These are phyloP conservation scores for Dunckerocampus dactyliophorus DNA, from an alignment of 2,113 vertebrate genomes.

Conservation along the genomic window DNA sequence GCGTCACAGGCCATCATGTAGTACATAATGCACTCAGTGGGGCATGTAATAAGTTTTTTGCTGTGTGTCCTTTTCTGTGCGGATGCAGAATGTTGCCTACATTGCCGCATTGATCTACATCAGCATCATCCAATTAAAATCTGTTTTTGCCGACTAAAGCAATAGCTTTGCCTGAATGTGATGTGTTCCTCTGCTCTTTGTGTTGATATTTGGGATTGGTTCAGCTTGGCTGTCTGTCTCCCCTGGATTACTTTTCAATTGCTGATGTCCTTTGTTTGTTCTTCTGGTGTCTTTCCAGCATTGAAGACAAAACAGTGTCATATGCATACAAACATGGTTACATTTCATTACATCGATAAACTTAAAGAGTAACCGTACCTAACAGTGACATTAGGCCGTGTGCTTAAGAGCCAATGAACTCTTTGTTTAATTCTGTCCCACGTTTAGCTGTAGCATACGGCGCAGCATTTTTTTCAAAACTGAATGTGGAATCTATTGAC, in stretches of 20 bases:
- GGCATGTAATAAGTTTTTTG: constrained; percentile 40
- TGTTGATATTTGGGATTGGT: not conserved
- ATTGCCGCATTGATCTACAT: constrained; percentile 22
- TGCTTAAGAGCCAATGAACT: too few species aligned
- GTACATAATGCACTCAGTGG: constrained; percentile 40
- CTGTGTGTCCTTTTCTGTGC: constrained; percentile 6
- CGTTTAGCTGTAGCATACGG: too few species aligned
- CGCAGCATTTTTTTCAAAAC: too few species aligned
- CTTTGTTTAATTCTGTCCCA: too few species aligned
- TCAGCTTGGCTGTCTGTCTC: not conserved
- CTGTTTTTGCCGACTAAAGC: not conserved
- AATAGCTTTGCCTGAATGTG: not conserved
- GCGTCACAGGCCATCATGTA: constrained; percentile 30
- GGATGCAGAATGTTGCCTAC: constrained; percentile 8
- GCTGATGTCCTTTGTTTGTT: not conserved
- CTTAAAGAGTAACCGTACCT: too few species aligned
- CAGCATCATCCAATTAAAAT: constrained; percentile 6
- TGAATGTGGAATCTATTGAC: too few species aligned
- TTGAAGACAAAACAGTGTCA: not conserved
- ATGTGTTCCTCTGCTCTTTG: not conserved
- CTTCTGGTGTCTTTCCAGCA: not conserved
- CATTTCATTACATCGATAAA: too few species aligned
- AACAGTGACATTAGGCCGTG: too few species aligned
- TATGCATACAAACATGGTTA: not conserved
- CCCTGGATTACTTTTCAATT: not conserved